phyloP scores from a whole-genome alignment of 2,888 invertebrate genomes.

The Macropis europaea region DNA sequence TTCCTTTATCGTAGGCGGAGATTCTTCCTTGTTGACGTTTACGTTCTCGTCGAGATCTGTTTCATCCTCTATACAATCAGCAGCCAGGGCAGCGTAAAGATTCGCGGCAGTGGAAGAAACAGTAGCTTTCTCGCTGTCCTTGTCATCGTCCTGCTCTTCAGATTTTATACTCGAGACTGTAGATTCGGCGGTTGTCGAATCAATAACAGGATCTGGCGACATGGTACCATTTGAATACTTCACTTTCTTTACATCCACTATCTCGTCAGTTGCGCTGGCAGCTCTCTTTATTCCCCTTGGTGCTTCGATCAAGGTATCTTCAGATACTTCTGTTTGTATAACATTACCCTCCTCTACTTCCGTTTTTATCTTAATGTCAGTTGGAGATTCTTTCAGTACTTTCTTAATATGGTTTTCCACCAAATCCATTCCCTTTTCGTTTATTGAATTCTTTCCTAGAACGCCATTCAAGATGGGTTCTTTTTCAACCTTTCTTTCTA shows the following conservation, averaged over 20 bases:
- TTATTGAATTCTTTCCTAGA: conserved; percentile 82
- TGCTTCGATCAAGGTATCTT: conserved; percentile 74
- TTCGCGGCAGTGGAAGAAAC: conserved; percentile 92
- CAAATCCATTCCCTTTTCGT: conserved; percentile 83
- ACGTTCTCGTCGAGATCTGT: conserved; percentile 81
- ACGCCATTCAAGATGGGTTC: conserved; percentile 83
- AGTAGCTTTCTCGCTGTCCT: conserved; percentile 82
- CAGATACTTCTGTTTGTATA: conserved; percentile 71
- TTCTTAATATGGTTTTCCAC: conserved; percentile 84
- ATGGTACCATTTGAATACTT: conserved; percentile 78
- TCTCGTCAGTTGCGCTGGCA: conserved; percentile 78
- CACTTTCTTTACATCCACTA: conserved; percentile 80
- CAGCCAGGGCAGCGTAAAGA: conserved; percentile 91
- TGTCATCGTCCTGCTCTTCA: conserved; percentile 80
- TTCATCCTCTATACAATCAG: conserved; percentile 91
- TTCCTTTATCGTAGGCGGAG: conserved; percentile 59
- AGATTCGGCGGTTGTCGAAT: conserved; percentile 79
- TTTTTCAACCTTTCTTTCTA: conserved; percentile 88
- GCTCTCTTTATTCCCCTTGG: conserved; percentile 77
- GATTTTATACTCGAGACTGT: conserved; percentile 80
- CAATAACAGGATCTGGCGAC: conserved; percentile 75
- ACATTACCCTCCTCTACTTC: conserved; percentile 71
- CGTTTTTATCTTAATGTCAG: conserved; percentile 69
- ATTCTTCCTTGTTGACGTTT: conserved; percentile 58
- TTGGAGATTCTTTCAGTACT: conserved; percentile 76